A percentile compares a stretch with the other conserved stretches of the same genome.
Conservation (phyloP, 2,888 invertebrate species). For the Protonemura montana region DNA sequence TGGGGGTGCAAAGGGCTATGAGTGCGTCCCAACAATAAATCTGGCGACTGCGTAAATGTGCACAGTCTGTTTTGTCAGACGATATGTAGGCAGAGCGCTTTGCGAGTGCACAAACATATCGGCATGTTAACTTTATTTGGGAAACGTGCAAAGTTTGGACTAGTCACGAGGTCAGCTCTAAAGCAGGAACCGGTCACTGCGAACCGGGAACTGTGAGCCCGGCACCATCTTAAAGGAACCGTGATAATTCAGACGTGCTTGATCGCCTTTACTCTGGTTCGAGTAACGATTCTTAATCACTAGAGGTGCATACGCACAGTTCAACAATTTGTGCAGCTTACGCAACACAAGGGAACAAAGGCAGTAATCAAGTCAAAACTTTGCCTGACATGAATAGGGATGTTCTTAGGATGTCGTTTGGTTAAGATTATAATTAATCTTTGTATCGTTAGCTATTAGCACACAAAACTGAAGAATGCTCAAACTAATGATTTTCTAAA, state of each 20-base stretch:
- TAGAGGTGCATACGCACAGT: background rate
- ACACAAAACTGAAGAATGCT: background rate
- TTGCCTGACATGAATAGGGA: background rate
- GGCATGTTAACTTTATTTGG: background rate
- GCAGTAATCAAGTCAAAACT: background rate
- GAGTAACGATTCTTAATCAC: background rate
- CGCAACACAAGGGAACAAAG: background rate
- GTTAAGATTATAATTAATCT: conserved; percentile 7
- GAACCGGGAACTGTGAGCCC: too few species aligned
- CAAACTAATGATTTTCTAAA: too few species aligned
- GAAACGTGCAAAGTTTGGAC: background rate
- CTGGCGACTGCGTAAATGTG: background rate
- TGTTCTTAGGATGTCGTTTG: conserved; percentile 7
- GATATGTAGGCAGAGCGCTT: background rate
- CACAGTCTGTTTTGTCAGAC: background rate
- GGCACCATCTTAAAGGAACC: too few species aligned
- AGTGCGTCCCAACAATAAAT: background rate
- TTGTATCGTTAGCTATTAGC: background rate
- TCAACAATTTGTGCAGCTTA: conserved; percentile 8
- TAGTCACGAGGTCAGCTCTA: too few species aligned
- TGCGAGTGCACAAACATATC: background rate
- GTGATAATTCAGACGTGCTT: too few species aligned
- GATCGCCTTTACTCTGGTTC: too few species aligned
- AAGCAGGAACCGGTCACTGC: too few species aligned
- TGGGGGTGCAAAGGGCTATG: background rate